Percentiles rank a stretch among this genome's conserved stretches.
These are phyloP conservation scores for Telmatherina bonti DNA, from an alignment of 2,797 vertebrate species.

Conservation along the genomic window DNA sequence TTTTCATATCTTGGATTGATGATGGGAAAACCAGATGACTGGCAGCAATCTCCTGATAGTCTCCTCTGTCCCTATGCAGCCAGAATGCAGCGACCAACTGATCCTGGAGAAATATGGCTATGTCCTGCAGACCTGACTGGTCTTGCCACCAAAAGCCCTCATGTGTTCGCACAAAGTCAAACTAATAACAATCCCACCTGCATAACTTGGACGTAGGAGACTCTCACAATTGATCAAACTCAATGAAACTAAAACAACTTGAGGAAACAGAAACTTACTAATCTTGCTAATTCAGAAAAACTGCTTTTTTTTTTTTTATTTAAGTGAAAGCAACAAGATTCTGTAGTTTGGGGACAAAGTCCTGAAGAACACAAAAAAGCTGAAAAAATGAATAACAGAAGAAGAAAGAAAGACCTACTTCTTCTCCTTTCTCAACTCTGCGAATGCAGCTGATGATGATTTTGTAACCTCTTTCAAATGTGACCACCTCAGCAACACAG, in stretches of 20 bases:
- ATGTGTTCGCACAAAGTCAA: too few relatives aligned
- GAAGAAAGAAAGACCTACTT: conserved; percentile 81
- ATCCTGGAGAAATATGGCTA: too few relatives aligned
- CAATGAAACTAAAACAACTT: too few relatives aligned
- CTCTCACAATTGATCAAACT: too few relatives aligned
- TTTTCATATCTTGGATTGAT: neutral
- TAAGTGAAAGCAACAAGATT: neutral
- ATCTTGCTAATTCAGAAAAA: neutral
- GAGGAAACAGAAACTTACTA: too few relatives aligned
- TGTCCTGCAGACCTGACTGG: neutral
- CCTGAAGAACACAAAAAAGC: neutral
- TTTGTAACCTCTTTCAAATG: conserved; percentile 97
- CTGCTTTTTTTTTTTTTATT: too few relatives aligned
- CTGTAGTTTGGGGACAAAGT: neutral
- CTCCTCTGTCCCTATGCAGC: too few relatives aligned
- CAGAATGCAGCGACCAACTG: too few relatives aligned
- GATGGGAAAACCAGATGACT: neutral
- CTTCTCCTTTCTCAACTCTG: conserved; percentile 96
- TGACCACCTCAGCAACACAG: conserved; percentile 98
- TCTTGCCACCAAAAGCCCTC: neutral
- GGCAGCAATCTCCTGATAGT: too few relatives aligned
- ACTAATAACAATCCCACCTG: too few relatives aligned
- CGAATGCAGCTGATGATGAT: conserved; percentile 97
- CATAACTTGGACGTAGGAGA: too few relatives aligned
- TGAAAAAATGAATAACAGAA: neutral